A percentile compares a stretch with the other conserved stretches of the same genome.
Evolutionary conservation across 1,140 invertebrate species (phyloP).

Genomic region (Plectrocnemia conspersa): DNA sequence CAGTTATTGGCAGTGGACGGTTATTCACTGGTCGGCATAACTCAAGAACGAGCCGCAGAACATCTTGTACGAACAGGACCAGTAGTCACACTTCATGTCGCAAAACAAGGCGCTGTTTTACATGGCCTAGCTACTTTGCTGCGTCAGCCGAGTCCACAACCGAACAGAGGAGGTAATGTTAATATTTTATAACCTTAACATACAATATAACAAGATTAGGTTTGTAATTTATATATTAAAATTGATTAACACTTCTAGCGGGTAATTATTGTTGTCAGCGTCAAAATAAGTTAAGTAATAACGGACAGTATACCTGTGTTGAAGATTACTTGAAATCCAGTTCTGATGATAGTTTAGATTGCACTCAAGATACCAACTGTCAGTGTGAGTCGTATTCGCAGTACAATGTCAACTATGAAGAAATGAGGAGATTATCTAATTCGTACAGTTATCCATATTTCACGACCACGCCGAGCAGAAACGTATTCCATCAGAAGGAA

Average conservation of each 20-base stretch:
- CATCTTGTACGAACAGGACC: constrained; percentile 91
- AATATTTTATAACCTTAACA: neutral
- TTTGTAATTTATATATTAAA: neutral
- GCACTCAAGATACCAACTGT: too few species aligned
- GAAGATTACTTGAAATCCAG: constrained; percentile 2
- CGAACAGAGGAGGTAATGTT: constrained; percentile 66
- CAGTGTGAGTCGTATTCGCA: too few species aligned
- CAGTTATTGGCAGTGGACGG: constrained; percentile 96
- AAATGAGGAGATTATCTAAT: too few species aligned
- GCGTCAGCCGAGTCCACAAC: constrained; percentile 82
- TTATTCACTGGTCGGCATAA: constrained; percentile 92
- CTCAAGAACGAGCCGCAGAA: constrained; percentile 95
- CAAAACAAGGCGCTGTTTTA: constrained; percentile 94
- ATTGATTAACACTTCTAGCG: too few species aligned
- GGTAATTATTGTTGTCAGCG: too few species aligned
- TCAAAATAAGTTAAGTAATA: too few species aligned
- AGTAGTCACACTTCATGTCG: constrained; percentile 90
- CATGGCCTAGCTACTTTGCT: constrained; percentile 92
- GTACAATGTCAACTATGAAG: too few species aligned
- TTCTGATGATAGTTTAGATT: too few species aligned
- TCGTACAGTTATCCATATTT: too few species aligned
- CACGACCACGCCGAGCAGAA: too few species aligned
- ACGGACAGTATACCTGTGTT: too few species aligned
- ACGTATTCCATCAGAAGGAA: constrained; percentile 23
- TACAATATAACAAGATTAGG: neutral